Evolutionary conservation across 1,140 invertebrate genomes (phyloP), one percentile per base, ranked within the genome.

Genomic region (Doryteuthis pealeii): DNA sequence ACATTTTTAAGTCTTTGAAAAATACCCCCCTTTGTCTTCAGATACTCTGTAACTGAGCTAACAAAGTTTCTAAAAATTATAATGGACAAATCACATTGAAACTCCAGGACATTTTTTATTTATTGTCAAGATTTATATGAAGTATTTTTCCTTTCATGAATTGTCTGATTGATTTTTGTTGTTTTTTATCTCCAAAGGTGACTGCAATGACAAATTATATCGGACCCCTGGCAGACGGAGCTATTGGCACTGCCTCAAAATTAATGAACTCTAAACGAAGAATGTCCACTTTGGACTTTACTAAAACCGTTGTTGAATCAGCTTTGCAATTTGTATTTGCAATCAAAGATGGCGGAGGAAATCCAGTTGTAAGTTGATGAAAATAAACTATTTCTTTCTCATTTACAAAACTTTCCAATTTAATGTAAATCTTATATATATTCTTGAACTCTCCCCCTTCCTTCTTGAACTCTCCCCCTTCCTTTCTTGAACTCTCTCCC

Each of bases 241-340:
- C 93, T 0, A 92, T 97, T 74, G 95, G 95, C 26, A 87, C 87
- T 45, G 94, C 95, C 1, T 96, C 95, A 0, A 93, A 95, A 80
- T 94, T 96, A 85, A 91, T 93, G 8, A 96, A 97, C 85, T 94
- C 94, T 0, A 93, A 93, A 83, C 93, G 95, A 85, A 97, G 99
- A 87, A 93, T 93, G 86, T 91, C 92, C 31, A 88, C 98, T 28
- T 89, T 99, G 26, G 95, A 98, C 85, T 95, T 98, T 87, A 93
- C 94, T 0, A 96, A 98, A 86, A 98, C 97, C 0, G 95, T 99
- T 22, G 91, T 94, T 0, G 97, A 99, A 89, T 94, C 94, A 15
- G 91, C 94, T 14, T 87, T 95, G 14, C 95, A 97, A 83, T 88
- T 98, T 49, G 90, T 98, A 65, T 93, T 93, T 78, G 91, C 93